Conservation (phyloP, 2,888 invertebrate genomes). For the Eupithecia vulgata region DNA sequence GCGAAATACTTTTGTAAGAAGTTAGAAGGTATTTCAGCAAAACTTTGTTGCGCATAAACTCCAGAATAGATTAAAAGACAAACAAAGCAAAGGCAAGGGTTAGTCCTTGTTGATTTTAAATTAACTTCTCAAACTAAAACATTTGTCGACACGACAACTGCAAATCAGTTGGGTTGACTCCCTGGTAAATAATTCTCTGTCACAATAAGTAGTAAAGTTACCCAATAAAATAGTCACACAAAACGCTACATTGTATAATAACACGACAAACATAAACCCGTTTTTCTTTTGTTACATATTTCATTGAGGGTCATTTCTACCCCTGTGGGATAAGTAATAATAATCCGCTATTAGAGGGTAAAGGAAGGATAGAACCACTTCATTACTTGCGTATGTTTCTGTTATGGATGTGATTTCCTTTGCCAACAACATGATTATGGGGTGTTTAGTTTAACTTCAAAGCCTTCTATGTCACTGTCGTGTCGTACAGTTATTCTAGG, state of each 20-base stretch:
- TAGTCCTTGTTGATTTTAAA: neutral
- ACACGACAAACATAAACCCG: constrained; percentile 59
- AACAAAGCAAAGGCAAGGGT: neutral
- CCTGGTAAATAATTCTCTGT: constrained; percentile 38
- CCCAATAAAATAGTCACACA: constrained; percentile 66
- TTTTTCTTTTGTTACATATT: constrained; percentile 75
- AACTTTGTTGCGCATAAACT: neutral
- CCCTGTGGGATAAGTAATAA: constrained; percentile 54
- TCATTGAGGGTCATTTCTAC: constrained; percentile 65
- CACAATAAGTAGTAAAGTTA: constrained; percentile 40
- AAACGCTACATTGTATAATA: constrained; percentile 66
- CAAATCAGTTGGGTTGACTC: constrained; percentile 40
- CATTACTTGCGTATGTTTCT: constrained; percentile 39
- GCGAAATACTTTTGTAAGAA: too few relatives aligned
- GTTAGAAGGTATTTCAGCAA: neutral
- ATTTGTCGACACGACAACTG: neutral
- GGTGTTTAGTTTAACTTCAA: constrained; percentile 30
- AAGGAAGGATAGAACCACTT: constrained; percentile 49
- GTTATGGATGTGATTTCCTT: constrained; percentile 43
- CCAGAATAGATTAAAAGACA: neutral
- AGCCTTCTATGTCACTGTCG: constrained; percentile 24
- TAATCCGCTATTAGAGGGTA: constrained; percentile 57
- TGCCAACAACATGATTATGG: constrained; percentile 43
- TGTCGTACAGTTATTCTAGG: constrained; percentile 17
- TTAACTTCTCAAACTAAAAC: neutral